These are phyloP conservation scores for Drosophila aldrichi DNA, from an alignment of 2,888 invertebrate species.

Conservation along the genomic window DNA sequence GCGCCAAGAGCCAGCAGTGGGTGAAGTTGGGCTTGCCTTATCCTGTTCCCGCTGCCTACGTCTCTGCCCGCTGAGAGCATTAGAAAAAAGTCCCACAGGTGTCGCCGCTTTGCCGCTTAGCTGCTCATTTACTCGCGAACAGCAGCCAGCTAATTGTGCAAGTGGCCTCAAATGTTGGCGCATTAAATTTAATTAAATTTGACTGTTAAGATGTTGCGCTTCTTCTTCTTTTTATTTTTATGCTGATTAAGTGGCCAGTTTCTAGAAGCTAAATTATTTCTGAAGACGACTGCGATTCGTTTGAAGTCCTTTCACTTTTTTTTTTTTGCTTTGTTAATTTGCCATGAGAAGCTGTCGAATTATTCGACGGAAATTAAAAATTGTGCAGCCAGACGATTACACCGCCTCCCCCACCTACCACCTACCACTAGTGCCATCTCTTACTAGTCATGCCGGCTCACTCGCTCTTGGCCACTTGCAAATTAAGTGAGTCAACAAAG, in stretches of 20 bases:
- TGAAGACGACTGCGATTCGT: constrained; percentile 40
- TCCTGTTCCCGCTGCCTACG: background rate
- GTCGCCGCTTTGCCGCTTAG: constrained; percentile 73
- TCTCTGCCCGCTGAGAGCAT: background rate
- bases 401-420: background rate
- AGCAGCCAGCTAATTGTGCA: constrained; percentile 68
- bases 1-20: constrained; percentile 29
- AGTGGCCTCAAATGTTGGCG: constrained; percentile 65
- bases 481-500: constrained; percentile 81
- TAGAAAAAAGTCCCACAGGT: constrained; percentile 65
- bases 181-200: constrained; percentile 72
- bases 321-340: constrained; percentile 49
- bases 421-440: background rate
- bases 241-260: constrained; percentile 75
- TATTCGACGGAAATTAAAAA: constrained; percentile 73
- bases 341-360: constrained; percentile 46
- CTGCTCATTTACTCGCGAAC: constrained; percentile 63
- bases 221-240: constrained; percentile 27
- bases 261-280: constrained; percentile 35
- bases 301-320: constrained; percentile 53
- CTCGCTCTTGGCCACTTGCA: constrained; percentile 55
- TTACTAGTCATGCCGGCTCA: constrained; percentile 1
- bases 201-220: constrained; percentile 50
- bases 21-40: background rate
- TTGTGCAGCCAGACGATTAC: constrained; percentile 54